Evolutionary conservation across 1,140 invertebrate genomes (phyloP).

Genomic region (Micrasema minimum): DNA sequence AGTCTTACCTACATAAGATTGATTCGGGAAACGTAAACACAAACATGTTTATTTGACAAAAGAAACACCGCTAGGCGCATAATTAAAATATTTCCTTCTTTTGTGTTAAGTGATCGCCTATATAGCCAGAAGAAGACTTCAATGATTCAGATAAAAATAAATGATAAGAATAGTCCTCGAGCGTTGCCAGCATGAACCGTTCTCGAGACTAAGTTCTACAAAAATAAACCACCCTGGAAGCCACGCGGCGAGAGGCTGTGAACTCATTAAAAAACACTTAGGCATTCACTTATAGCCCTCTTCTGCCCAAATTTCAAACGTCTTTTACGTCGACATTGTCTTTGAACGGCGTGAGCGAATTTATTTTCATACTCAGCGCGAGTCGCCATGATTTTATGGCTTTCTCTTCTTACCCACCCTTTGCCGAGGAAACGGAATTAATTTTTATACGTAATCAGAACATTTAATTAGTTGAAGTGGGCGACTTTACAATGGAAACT

Average conservation of each 20-base stretch:
- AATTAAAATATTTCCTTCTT: too few relatives aligned
- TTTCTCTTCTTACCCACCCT: neutral
- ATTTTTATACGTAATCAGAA: conserved; percentile 36
- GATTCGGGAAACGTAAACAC: too few relatives aligned
- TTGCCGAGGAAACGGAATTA: conserved; percentile 20
- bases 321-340: conserved; percentile 39
- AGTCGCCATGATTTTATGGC: conserved; percentile 28
- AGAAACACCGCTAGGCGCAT: too few relatives aligned
- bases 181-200: conserved; percentile 4
- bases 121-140: too few relatives aligned
- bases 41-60: too few relatives aligned
- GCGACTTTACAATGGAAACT: conserved; percentile 27
- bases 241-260: conserved; percentile 16
- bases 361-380: conserved; percentile 34
- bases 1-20: too few relatives aligned
- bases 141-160: conserved; percentile 26
- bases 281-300: conserved; percentile 37
- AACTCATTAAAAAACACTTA: conserved; percentile 46
- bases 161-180: conserved; percentile 19
- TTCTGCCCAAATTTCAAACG: conserved; percentile 31
- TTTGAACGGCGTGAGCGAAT: conserved; percentile 36
- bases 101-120: too few relatives aligned
- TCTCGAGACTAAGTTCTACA: conserved; percentile 9
- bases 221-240: conserved; percentile 32
- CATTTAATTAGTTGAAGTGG: conserved; percentile 36